A percentile compares a stretch with the other conserved stretches of the same genome.
phyloP scores from a whole-genome alignment of 2,113 vertebrate species.

The Lasiurus borealis region DNA sequence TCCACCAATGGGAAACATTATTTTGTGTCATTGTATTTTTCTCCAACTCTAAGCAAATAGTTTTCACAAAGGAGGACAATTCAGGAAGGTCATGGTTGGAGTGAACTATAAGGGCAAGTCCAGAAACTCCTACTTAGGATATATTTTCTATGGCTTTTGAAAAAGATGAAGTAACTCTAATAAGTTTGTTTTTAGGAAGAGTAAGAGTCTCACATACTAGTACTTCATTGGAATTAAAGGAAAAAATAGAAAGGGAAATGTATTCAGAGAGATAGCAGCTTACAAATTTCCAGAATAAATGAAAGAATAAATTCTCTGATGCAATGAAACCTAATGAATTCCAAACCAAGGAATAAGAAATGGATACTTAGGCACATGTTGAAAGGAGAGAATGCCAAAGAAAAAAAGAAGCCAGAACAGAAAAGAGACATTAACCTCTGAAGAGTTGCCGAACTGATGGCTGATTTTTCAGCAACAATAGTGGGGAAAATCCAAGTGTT shows the following conservation, averaged over 20 bases:
- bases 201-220: background rate
- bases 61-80: background rate
- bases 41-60: background rate
- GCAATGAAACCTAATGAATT: background rate
- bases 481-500: background rate
- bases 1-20: background rate
- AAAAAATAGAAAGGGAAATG: background rate
- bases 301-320: background rate
- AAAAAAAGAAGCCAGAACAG: background rate
- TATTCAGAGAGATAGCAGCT: background rate
- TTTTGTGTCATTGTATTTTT: background rate
- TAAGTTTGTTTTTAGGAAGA: background rate
- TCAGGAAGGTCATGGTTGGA: background rate
- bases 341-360: background rate
- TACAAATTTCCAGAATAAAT: background rate
- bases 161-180: background rate
- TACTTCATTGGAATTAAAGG: background rate
- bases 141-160: constrained; percentile 11
- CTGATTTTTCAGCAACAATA: background rate
- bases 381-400: background rate
- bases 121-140: background rate
- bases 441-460: background rate
- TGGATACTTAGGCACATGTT: background rate
- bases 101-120: background rate
- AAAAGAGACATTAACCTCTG: background rate